These are phyloP conservation scores for Talpa occidentalis DNA, from an alignment of 2,113 vertebrate species.

Conservation along the genomic window DNA sequence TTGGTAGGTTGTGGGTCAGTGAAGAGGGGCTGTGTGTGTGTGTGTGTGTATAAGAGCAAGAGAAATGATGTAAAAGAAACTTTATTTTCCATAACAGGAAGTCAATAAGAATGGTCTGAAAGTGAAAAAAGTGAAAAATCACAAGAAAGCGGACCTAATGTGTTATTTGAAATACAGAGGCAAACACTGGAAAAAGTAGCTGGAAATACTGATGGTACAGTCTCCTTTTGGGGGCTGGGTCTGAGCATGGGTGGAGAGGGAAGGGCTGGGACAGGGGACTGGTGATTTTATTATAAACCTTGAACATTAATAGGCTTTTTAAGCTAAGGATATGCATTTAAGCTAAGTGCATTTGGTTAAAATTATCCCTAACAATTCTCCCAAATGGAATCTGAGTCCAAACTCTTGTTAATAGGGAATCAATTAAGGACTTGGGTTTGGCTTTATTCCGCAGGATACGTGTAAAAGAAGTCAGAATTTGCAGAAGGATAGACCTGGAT, in stretches of 20 bases:
- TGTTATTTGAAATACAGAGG: not conserved
- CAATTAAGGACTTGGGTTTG: not conserved
- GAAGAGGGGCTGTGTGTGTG: not conserved
- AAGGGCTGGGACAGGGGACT: not conserved
- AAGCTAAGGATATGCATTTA: not conserved
- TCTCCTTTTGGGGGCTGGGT: not conserved
- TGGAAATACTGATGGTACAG: not conserved
- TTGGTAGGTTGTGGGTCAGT: not conserved
- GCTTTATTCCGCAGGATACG: not conserved
- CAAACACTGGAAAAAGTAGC: not conserved
- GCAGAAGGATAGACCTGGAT: not conserved
- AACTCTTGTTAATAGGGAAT: not conserved
- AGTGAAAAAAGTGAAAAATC: not conserved
- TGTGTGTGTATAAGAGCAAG: not conserved
- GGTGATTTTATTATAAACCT: constrained; percentile 8
- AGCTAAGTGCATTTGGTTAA: constrained; percentile 33
- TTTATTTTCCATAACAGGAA: not conserved
- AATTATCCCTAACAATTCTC: not conserved
- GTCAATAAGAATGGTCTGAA: not conserved
- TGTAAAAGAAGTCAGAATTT: not conserved
- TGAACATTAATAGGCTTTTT: not conserved
- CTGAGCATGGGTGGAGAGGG: not conserved
- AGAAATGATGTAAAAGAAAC: not conserved
- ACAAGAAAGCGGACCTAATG: not conserved
- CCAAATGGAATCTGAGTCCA: not conserved